Conservation (phyloP, 2,797 vertebrate genomes). For the Helostoma temminkii region DNA sequence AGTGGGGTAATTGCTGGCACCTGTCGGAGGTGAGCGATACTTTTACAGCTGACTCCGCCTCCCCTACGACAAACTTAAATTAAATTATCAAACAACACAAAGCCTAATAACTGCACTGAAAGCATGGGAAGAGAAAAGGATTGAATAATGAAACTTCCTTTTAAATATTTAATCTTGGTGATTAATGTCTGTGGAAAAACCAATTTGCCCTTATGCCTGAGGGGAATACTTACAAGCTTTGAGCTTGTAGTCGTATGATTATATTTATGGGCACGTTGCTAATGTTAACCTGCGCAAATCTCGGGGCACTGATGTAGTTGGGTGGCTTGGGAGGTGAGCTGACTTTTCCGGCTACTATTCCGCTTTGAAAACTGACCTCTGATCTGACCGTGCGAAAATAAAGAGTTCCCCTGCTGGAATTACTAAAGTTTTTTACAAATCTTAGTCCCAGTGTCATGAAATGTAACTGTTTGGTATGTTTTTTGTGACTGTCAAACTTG, state of each 20-base stretch:
- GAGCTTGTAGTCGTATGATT: constrained; percentile 53
- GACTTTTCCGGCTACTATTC: not conserved
- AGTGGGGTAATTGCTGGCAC: constrained; percentile 43
- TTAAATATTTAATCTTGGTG: constrained; percentile 78
- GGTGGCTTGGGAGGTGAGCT: not conserved
- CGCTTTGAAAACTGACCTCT: not conserved
- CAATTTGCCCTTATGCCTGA: constrained; percentile 63
- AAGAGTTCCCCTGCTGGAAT: not conserved
- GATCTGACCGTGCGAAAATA: not conserved
- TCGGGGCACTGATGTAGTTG: not conserved
- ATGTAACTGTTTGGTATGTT: not conserved
- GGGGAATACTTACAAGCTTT: constrained; percentile 68
- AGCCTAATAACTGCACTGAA: constrained; percentile 20
- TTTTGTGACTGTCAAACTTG: not conserved
- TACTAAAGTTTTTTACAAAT: not conserved
- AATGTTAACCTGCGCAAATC: constrained; percentile 42
- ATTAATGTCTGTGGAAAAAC: constrained; percentile 75
- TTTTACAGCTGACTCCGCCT: constrained; percentile 1
- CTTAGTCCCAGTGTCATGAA: not conserved
- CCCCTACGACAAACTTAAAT: constrained; percentile 34
- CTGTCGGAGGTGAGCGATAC: constrained; percentile 51
- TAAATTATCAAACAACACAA: constrained; percentile 33
- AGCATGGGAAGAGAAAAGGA: constrained; percentile 26
- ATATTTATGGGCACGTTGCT: constrained; percentile 42
- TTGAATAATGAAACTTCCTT: constrained; percentile 79